Evolutionary conservation across 2,113 vertebrate genomes (phyloP).

Genomic region (Indicator indicator): DNA sequence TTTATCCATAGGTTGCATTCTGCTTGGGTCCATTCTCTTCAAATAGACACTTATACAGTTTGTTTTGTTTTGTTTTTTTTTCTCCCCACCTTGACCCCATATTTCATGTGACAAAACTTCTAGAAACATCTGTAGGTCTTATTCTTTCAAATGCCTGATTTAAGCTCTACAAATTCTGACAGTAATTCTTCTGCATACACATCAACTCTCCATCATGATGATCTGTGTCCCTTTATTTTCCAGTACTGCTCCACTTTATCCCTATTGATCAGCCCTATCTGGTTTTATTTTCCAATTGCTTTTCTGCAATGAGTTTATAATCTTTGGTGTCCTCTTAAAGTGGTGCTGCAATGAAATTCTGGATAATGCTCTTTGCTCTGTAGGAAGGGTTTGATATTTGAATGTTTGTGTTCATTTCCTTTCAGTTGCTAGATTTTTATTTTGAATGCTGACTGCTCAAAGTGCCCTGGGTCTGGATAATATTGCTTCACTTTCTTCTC

Average conservation of each 20-base stretch:
- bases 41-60: neutral
- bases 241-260: neutral
- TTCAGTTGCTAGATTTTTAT: neutral
- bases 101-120: neutral
- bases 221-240: neutral
- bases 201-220: neutral
- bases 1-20: neutral
- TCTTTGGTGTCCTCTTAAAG: neutral
- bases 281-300: neutral
- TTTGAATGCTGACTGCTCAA: neutral
- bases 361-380: neutral
- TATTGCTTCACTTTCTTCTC: neutral
- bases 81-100: neutral
- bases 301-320: neutral
- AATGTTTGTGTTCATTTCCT: neutral
- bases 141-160: neutral
- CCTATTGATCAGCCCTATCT: neutral
- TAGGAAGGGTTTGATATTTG: neutral
- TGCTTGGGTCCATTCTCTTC: neutral
- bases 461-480: neutral
- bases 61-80: neutral
- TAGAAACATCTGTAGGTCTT: neutral
- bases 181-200: accelerated
- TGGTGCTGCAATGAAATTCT: neutral
- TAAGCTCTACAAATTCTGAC: neutral